A percentile compares a stretch with the other conserved stretches of the same genome.
These are phyloP conservation scores for Mythimna loreyi DNA, from an alignment of 2,888 invertebrate genomes.

Conservation along the genomic window DNA sequence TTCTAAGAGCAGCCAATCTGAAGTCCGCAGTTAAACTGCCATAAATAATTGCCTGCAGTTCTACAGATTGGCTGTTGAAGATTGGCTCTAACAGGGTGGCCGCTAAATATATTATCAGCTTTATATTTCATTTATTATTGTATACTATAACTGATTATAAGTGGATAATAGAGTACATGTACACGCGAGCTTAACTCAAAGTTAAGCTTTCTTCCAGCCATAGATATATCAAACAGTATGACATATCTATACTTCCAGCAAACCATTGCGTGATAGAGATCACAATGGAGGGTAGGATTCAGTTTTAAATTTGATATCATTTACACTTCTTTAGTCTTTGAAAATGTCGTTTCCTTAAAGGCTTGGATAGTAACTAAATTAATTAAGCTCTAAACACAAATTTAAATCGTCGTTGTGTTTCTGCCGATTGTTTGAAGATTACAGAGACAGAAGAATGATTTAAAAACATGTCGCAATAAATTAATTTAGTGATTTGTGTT, in stretches of 20 bases:
- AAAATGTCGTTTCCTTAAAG: no score
- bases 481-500: not conserved
- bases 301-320: not conserved
- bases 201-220: no score
- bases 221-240: no score
- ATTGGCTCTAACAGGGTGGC: not conserved
- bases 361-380: not conserved
- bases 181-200: no score
- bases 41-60: constrained; percentile 46
- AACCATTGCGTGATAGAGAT: no score
- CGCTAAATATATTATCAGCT: not conserved
- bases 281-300: no score
- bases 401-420: not conserved
- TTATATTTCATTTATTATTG: not conserved
- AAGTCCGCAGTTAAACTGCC: constrained; percentile 38
- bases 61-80: constrained; percentile 18
- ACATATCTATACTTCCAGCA: no score
- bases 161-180: no score
- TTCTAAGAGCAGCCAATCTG: constrained; percentile 39
- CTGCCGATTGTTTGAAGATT: not conserved
- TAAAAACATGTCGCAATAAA: not conserved
- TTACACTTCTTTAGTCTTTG: not conserved
- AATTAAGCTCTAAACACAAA: not conserved
- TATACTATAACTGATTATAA: no score
- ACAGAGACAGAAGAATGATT: not conserved